Base-by-base conservation (phyloP, 2,113 vertebrate genomes). In the Meriones unguiculatus region DNA sequence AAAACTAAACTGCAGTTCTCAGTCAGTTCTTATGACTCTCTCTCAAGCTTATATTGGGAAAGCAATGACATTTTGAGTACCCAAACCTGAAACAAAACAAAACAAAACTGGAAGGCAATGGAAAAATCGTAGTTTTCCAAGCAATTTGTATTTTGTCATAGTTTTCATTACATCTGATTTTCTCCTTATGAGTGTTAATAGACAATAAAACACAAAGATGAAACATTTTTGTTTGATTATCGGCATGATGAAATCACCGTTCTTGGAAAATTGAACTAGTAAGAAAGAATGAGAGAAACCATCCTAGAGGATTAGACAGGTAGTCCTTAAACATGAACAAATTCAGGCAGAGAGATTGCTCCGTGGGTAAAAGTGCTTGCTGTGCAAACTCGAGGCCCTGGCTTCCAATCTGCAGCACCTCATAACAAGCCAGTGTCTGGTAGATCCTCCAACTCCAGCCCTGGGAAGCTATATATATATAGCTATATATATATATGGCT, bases 1-100 rank as follows among this genome's bases (percentile, higher is more conserved):
- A 95, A 96, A 95, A 93, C 85, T 93, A 94, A 92, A 18, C 73
- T 52, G 89, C 17, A 90, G 57, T 5, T 67, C 20, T 94, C 28
- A 78, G 64, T 54, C 41, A 35, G 69, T 84, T 90, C 52, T 93
- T 65, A 10, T 12, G 64, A 81, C 84, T 96, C 91, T 96, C 62
- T 97, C 69, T 85, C 20, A 67, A 81, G 89, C 28, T 88, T 75
- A 81, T 52, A 73, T 52, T 35, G 35, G 10, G 92, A 81, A 4
- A 86, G 54, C 8, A 94, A 50, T 73, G 54, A 87, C 93, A 81
- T 54, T 64, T 18, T 46, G 65, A 90, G n/a, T 72, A 91, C 5
- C 22, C 11, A 12, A 77, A 41, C 15, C 28, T 7, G 25, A 67
- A 30, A 76, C 41, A 28, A 81, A 25, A 2, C 64, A 20, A 50